Base-by-base conservation (phyloP, 2,113 vertebrate genomes). In the Lichenostomus cassidix region DNA sequence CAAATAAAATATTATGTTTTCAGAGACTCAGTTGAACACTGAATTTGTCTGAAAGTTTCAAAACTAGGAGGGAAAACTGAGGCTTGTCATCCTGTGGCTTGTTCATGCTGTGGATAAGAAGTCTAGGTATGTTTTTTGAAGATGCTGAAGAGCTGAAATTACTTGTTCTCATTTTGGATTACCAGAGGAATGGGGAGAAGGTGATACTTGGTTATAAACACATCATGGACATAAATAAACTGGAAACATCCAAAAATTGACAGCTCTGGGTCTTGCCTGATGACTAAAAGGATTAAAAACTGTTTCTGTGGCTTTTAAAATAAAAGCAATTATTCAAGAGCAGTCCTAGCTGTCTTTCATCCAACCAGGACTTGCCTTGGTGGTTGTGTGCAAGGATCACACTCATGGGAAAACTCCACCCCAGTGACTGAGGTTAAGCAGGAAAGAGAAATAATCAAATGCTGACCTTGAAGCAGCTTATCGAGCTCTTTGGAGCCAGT, bases 401-500 rank as follows among this genome's bases (percentile, higher is more conserved):
- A 12, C 24, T 44, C 21, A 25, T 1, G 41, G 18, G 4, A 46
- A 59, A 63, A 25, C 9, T 5, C 12, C 31, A 41, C 3, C 11
- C 37, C 25, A 39, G 4, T 4, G 44, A 50, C 1, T 12, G 41
- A 76, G 28, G 7, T 12, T 41, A 39, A 67, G 33, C 12, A 49
- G 49, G 22, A 55, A 29, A 65, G 21, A 44, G 33, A 58, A 83
- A 35, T 13, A 46, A 53, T 12, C 14, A 37, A 41, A 64, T 37
- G 23, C 49, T 33, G 39, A 99, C 99, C 99, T 96, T 99, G 99
- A 58, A 99, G 98, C 15, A 99, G 98, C 89, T 99, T 99, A 94
- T 99, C 99, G 16, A 99, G 98, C 87, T 99, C 99, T 96, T 99
- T 99, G 79, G 99, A 99, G 17, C 99, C 99, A 15, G 99, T 99